phyloP scores from a whole-genome alignment of 2,888 invertebrate genomes.

The Cephus spinipes region DNA sequence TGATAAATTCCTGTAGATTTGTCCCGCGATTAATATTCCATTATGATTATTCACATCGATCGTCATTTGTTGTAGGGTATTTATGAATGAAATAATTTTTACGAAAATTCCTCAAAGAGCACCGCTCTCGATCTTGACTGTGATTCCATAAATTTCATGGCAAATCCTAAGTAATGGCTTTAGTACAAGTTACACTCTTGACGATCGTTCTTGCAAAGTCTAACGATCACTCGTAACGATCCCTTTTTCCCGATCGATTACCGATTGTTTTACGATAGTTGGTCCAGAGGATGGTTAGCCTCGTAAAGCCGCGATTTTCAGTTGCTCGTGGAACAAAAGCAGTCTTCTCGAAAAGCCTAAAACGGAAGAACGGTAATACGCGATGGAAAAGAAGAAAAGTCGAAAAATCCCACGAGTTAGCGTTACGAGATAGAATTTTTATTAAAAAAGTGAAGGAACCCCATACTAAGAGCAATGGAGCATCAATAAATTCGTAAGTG shows the following conservation, averaged over 20 bases:
- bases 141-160: constrained; percentile 58
- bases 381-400: not conserved
- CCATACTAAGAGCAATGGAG: constrained; percentile 6
- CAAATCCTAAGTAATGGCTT: not conserved
- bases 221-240: constrained; percentile 47
- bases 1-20: not conserved
- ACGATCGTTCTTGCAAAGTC: constrained; percentile 57
- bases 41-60: not conserved
- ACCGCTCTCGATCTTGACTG: constrained; percentile 61
- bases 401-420: not conserved
- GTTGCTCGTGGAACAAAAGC: not conserved
- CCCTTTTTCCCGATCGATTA: constrained; percentile 55
- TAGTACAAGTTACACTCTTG: constrained; percentile 28
- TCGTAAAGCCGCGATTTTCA: constrained; percentile 46
- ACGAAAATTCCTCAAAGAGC: constrained; percentile 43
- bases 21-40: not conserved
- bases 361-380: not conserved
- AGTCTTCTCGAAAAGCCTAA: not conserved
- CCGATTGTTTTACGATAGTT: constrained; percentile 59
- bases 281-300: constrained; percentile 33
- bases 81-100: not conserved
- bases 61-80: not conserved
- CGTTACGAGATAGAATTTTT: not conserved
- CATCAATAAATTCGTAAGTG: constrained; percentile 24
- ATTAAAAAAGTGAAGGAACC: not conserved